Percentiles rank a stretch among this genome's conserved stretches.
Evolutionary conservation across 1,140 invertebrate genomes (phyloP).

Genomic region (Manduca sexta): DNA sequence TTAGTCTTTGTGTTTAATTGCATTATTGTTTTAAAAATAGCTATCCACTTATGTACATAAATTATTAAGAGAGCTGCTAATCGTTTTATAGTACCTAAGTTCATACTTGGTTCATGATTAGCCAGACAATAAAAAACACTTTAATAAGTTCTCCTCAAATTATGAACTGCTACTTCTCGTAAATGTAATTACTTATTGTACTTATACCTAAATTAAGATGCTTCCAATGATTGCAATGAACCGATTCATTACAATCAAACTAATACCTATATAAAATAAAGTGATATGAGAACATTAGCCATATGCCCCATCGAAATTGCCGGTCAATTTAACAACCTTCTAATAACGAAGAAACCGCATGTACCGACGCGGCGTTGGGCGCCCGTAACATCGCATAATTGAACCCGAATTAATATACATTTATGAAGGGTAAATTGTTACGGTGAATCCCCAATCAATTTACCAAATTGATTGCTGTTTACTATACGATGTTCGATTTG

Average conservation of each 20-base stretch:
- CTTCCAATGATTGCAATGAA: no score
- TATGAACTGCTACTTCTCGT: no score
- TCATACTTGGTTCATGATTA: no score
- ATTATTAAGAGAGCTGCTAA: no score
- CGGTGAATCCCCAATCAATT: constrained; percentile 58
- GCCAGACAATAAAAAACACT: no score
- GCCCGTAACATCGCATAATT: constrained; percentile 36
- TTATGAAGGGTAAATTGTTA: constrained; percentile 60
- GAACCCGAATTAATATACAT: constrained; percentile 44
- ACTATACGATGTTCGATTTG: neutral
- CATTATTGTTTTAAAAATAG: no score
- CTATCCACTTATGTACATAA: no score
- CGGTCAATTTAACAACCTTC: constrained; percentile 24
- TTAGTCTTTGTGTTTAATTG: no score
- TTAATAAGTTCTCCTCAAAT: no score
- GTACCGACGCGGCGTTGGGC: constrained; percentile 12
- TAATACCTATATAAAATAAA: constrained; percentile 7
- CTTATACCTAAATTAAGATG: no score
- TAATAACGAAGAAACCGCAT: constrained; percentile 21
- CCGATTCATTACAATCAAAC: neutral
- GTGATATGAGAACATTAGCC: constrained; percentile 29
- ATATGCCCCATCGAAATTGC: constrained; percentile 26
- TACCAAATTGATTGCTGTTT: constrained; percentile 50
- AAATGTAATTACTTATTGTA: no score
- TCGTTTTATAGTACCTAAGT: no score